A percentile compares a stretch with the other conserved stretches of the same genome.
Evolutionary conservation across 2,113 vertebrate species (phyloP).

Genomic region (Lichenostomus cassidix): DNA sequence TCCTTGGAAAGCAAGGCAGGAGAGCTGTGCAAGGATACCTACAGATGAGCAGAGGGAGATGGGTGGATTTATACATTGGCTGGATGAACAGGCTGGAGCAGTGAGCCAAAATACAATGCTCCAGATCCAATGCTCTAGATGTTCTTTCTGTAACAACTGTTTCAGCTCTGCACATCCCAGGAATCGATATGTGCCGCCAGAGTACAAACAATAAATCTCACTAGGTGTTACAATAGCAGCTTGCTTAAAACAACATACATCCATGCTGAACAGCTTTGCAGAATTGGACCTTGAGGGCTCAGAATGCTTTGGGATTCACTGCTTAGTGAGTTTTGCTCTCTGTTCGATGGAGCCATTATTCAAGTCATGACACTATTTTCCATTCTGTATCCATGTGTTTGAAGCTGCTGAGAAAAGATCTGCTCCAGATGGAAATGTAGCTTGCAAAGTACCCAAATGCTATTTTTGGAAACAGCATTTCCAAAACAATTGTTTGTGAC

Average conservation of each 20-base stretch:
- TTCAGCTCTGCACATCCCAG: background rate
- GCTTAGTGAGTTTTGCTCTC: background rate
- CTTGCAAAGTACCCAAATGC: background rate
- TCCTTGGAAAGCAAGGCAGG: background rate
- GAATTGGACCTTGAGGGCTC: background rate
- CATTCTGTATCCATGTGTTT: background rate
- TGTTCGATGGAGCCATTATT: background rate
- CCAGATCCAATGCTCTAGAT: background rate
- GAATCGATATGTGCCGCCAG: background rate
- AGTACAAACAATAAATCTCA: background rate
- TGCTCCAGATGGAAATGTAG: background rate
- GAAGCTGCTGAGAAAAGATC: background rate
- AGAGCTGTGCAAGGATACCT: background rate
- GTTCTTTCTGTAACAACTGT: background rate
- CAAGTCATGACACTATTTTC: slow-evolving; percentile 3
- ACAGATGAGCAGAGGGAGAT: background rate
- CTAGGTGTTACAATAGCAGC: background rate
- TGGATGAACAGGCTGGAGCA: background rate
- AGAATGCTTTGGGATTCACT: background rate
- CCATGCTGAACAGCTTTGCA: background rate
- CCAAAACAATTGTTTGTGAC: background rate
- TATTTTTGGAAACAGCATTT: background rate
- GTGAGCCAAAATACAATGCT: background rate
- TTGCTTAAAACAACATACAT: slow-evolving; percentile 6
- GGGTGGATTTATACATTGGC: background rate